Percentiles rank a stretch among this genome's conserved stretches.
Conservation (phyloP, 2,888 invertebrate species). For the Campoplex nolae region DNA sequence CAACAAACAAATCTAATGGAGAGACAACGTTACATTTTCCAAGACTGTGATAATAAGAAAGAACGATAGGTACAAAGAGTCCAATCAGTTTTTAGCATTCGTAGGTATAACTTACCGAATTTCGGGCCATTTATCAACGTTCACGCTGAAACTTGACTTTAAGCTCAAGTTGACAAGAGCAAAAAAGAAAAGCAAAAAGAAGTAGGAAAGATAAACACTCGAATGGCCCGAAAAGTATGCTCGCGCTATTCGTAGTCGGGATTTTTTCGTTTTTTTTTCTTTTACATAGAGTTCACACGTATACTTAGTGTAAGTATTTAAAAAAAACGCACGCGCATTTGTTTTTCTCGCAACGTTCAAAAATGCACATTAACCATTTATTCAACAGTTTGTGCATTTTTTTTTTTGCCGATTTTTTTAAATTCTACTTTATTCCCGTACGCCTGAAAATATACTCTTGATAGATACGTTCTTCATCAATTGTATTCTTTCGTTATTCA, state of each 20-base stretch:
- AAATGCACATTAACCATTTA: conserved; percentile 47
- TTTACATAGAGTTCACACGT: conserved; percentile 40
- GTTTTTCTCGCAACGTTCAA: conserved; percentile 18
- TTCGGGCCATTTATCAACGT: conserved; percentile 23
- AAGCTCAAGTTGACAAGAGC: conserved; percentile 27
- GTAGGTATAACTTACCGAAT: conserved; percentile 30
- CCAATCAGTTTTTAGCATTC: conserved; percentile 59
- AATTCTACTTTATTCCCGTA: conserved; percentile 47
- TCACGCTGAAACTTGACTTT: conserved; percentile 30
- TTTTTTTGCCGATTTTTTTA: conserved; percentile 34
- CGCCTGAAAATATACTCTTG: conserved; percentile 48
- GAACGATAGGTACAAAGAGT: conserved; percentile 64
- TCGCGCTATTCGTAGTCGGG: conserved; percentile 44
- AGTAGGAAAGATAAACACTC: background rate
- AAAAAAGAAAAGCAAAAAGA: background rate
- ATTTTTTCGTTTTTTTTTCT: conserved; percentile 27
- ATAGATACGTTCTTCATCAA: conserved; percentile 34
- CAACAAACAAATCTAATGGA: conserved; percentile 50
- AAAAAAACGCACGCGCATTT: conserved; percentile 18
- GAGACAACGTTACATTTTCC: conserved; percentile 74
- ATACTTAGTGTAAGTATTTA: conserved; percentile 61
- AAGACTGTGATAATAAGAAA: conserved; percentile 78
- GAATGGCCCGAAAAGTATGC: conserved; percentile 7
- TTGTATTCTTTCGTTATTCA: conserved; percentile 45
- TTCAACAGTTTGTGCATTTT: conserved; percentile 45